Conservation (phyloP, 2,888 invertebrate genomes). For the Phlogophora meticulosa region DNA sequence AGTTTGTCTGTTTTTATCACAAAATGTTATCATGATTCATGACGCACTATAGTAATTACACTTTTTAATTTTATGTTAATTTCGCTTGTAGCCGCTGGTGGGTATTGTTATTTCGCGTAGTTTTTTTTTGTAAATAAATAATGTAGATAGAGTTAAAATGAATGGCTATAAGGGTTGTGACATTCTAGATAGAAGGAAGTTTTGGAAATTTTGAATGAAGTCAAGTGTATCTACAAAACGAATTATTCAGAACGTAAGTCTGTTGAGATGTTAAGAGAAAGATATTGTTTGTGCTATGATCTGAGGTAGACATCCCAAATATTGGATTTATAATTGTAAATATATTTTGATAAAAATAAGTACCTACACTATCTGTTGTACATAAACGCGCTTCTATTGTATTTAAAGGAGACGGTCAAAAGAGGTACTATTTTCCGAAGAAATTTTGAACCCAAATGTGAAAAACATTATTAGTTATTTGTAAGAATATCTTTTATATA, state of each 20-base stretch:
- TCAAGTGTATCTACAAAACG: constrained; percentile 53
- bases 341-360: constrained; percentile 36
- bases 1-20: constrained; percentile 35
- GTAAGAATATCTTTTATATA: too few species aligned
- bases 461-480: too few species aligned
- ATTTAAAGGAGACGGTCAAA: constrained; percentile 19
- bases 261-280: constrained; percentile 32
- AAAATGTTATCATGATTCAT: constrained; percentile 28
- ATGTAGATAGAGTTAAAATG: constrained; percentile 42
- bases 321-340: constrained; percentile 44
- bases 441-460: too few species aligned
- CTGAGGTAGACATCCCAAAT: constrained; percentile 56
- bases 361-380: constrained; percentile 48
- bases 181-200: constrained; percentile 58
- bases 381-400: constrained; percentile 32
- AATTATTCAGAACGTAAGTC: constrained; percentile 58
- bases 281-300: constrained; percentile 48
- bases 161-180: constrained; percentile 67
- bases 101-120: constrained; percentile 20
- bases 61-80: constrained; percentile 28
- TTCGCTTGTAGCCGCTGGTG: constrained; percentile 22
- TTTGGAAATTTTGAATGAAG: constrained; percentile 47
- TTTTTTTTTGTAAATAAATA: constrained; percentile 40
- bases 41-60: constrained; percentile 23
- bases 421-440: too few species aligned